A percentile compares a stretch with the other conserved stretches of the same genome.
phyloP scores from a whole-genome alignment of 1,140 invertebrate species.

The Saccostrea echinata region DNA sequence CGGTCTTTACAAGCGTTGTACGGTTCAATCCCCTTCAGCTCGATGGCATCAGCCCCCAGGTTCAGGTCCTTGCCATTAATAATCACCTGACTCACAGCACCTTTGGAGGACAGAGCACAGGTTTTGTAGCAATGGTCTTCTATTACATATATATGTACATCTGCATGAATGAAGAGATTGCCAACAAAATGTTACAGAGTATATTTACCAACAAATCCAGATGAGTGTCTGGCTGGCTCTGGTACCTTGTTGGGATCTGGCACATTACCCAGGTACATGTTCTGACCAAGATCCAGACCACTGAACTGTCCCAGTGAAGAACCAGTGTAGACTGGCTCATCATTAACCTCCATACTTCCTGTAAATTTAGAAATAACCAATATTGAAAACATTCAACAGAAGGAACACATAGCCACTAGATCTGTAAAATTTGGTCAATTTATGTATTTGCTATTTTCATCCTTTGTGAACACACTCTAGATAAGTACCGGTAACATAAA shows the following conservation, averaged over 20 bases:
- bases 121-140: not conserved
- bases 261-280: slow-evolving; percentile 92
- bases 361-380: slow-evolving; percentile 28
- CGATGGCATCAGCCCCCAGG: slow-evolving; percentile 86
- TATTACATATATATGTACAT: no score
- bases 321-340: slow-evolving; percentile 86
- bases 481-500: no score
- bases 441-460: no score
- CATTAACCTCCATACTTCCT: slow-evolving; percentile 90
- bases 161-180: no score
- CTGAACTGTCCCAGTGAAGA: slow-evolving; percentile 84
- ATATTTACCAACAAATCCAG: slow-evolving; percentile 85
- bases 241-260: slow-evolving; percentile 84
- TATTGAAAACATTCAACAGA: not conserved
- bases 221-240: slow-evolving; percentile 81
- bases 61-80: slow-evolving; percentile 87
- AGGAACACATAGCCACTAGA: no score
- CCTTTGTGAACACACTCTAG: no score
- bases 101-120: slow-evolving; percentile 73
- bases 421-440: no score
- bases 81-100: slow-evolving; percentile 91
- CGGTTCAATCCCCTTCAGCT: slow-evolving; percentile 84
- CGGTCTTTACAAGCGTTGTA: slow-evolving; percentile 88
- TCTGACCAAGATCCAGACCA: slow-evolving; percentile 88
- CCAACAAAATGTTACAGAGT: not conserved